A percentile compares a stretch with the other conserved stretches of the same genome.
Evolutionary conservation across 2,888 invertebrate species (phyloP).

Genomic region (Trachelus tabidus): DNA sequence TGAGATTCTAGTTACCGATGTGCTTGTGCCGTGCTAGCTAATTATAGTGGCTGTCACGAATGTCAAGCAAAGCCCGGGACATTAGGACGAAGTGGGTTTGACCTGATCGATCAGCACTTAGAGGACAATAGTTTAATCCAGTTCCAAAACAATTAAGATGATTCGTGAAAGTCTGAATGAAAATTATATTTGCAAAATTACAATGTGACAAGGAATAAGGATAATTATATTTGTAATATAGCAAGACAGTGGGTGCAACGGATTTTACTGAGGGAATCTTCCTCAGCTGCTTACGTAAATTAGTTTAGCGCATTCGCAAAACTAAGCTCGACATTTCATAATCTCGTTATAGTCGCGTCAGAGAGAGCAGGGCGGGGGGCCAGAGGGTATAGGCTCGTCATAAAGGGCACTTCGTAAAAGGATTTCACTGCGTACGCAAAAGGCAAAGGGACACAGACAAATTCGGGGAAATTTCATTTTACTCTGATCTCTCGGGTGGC

Average conservation of each 20-base stretch:
- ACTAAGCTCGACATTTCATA: conserved; percentile 1
- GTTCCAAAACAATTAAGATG: not conserved
- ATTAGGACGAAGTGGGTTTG: not conserved
- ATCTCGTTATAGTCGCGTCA: not conserved
- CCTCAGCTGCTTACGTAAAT: not conserved
- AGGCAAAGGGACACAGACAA: not conserved
- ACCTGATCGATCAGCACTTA: not conserved
- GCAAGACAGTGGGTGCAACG: not conserved
- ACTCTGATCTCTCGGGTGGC: not conserved
- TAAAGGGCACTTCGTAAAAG: not conserved
- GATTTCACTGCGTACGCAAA: not conserved
- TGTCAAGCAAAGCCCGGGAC: not conserved
- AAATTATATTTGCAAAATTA: not conserved
- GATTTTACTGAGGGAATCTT: not conserved
- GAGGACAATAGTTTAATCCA: not conserved
- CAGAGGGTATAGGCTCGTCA: not conserved
- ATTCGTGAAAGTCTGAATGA: not conserved
- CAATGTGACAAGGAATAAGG: not conserved
- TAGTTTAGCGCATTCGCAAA: not conserved
- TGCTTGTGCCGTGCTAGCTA: not conserved
- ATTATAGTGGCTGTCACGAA: not conserved
- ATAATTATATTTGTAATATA: not conserved
- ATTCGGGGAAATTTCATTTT: not conserved
- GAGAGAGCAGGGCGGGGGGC: not conserved
- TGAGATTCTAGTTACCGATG: not conserved